Base-by-base conservation (phyloP, 2,888 invertebrate species). In the Nysson spinosus region DNA sequence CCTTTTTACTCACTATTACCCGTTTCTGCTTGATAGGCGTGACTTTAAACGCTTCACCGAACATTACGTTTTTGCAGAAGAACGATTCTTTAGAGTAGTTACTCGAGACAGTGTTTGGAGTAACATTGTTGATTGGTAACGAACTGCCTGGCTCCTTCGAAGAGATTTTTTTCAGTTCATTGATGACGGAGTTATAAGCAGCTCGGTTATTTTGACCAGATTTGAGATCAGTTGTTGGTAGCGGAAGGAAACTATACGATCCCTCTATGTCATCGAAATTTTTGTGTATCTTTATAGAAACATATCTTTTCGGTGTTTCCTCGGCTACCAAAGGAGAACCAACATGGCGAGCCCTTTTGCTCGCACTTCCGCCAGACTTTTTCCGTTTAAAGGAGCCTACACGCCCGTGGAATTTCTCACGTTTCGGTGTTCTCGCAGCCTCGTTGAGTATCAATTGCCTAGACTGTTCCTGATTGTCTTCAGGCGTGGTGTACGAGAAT, bases 1-100 rank as follows among this genome's bases (percentile, higher is more conserved):
- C 55, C 14, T 22, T 70, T 26, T 77, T 82, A 16, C 72, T 72
- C 6, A 78, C 69, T 7, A 77, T 32, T 0, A 78, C 64, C 35
- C 69, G 76, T n/a, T 50, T 77, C 1, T 47, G 69, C 49, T 68
- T 78, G 6, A 72, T 46, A n/a, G 82, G 77, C 1, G 70, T 78
- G 7, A 66, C 4, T 22, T 51, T 69, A n/a, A 40, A 30, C 1
- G 75, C 73, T 28, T 69, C 62, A 55, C 69, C 66, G 5, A 75
- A 11, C 20, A 72, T 37, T 14, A 55, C 16, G 0, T 60, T 67
- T 6, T 32, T 52, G 19, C 46, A 37, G 6, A 49, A 3, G 3
- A 35, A 44, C 1, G 52, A 24, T 17, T 14, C n/a, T n/a, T n/a
- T n/a, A n/a, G n/a, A n/a, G n/a, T n/a, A n/a, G n/a, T n/a, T n/a